Conservation (phyloP, 2,113 vertebrate genomes). For the Leiothrix lutea region DNA sequence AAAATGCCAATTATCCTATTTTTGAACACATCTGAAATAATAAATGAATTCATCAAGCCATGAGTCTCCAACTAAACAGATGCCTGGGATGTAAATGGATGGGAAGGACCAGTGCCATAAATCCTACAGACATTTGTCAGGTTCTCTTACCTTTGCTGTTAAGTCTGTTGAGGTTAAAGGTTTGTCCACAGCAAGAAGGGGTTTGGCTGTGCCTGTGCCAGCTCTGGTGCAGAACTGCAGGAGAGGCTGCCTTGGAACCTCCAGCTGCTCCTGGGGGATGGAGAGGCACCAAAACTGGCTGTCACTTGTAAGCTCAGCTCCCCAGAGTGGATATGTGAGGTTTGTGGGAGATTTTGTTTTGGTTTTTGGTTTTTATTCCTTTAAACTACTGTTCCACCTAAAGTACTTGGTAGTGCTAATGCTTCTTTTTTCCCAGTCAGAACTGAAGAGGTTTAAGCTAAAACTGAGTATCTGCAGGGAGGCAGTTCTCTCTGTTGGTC, state of each 20-base stretch:
- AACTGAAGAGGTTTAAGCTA: not conserved
- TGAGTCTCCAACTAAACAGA: not conserved
- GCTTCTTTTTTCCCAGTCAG: not conserved
- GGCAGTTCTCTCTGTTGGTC: not conserved
- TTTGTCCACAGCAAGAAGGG: not conserved
- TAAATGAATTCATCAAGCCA: not conserved
- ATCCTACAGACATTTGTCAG: not conserved
- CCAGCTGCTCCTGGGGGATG: not conserved
- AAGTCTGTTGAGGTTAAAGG: not conserved
- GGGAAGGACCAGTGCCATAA: not conserved
- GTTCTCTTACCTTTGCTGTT: not conserved
- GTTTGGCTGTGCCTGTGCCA: not conserved
- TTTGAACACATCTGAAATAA: slow-evolving; percentile 23
- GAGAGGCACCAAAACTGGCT: not conserved
- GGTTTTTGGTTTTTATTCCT: not conserved
- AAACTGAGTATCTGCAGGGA: not conserved
- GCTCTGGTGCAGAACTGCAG: not conserved
- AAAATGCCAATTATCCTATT: slow-evolving; percentile 45
- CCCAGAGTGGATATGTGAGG: not conserved
- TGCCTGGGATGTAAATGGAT: not conserved
- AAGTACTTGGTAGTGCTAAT: not conserved
- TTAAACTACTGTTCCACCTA: not conserved
- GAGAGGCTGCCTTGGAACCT: not conserved
- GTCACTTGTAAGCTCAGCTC: not conserved
- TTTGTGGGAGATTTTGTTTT: not conserved